Evolutionary conservation across 1,140 invertebrate species (phyloP).

Genomic region (Ips typographus): DNA sequence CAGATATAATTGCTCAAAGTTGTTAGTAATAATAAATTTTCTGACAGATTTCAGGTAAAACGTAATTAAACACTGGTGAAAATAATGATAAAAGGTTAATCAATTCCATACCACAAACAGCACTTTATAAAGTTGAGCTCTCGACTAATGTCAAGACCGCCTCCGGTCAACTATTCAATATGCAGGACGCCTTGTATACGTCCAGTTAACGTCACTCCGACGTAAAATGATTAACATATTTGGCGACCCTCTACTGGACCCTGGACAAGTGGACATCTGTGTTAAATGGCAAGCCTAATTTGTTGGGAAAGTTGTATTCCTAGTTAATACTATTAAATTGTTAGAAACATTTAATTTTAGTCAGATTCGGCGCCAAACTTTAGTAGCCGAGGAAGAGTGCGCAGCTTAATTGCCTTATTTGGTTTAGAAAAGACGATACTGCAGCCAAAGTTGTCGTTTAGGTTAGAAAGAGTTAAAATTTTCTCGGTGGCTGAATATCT

Average conservation of each 20-base stretch:
- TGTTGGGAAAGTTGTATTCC: slow-evolving; percentile 34
- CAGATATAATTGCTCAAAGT: no score
- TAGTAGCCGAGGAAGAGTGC: neutral
- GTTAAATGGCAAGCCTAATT: slow-evolving; percentile 39
- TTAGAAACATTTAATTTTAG: slow-evolving; percentile 23
- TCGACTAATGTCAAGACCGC: slow-evolving; percentile 23
- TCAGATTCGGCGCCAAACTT: slow-evolving; percentile 3
- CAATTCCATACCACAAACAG: neutral
- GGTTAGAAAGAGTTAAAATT: neutral
- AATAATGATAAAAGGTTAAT: no score
- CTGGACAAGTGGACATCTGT: slow-evolving; percentile 35
- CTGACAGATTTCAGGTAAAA: no score
- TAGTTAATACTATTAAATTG: slow-evolving; percentile 28
- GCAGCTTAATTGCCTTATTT: slow-evolving; percentile 1
- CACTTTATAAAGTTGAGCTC: slow-evolving; percentile 9
- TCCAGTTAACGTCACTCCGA: slow-evolving; percentile 36
- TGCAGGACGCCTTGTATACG: slow-evolving; percentile 36
- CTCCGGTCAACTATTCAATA: slow-evolving; percentile 32
- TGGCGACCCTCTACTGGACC: slow-evolving; percentile 28
- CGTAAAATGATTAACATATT: slow-evolving; percentile 40
- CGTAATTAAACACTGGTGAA: no score
- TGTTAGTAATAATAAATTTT: no score
- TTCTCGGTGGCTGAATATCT: neutral
- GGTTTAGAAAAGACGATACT: neutral
- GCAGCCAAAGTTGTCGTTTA: neutral